Evolutionary conservation across 2,797 vertebrate genomes (phyloP).

Genomic region (Rhabdophis nuchalis): DNA sequence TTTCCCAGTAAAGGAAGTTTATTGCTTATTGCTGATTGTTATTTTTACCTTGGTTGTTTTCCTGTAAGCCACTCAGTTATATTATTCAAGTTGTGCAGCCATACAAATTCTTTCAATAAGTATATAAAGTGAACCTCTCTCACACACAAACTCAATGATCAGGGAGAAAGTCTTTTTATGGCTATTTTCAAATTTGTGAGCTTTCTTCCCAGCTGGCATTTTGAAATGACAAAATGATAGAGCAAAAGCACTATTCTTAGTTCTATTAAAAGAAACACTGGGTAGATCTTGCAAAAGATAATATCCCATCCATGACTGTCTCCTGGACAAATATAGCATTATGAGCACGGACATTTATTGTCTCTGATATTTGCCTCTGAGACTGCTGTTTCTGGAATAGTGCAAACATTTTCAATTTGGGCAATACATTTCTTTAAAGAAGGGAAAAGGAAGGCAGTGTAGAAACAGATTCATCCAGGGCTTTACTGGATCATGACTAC

Average conservation of each 20-base stretch:
- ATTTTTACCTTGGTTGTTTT: background rate
- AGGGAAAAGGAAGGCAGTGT: background rate
- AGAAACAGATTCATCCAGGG: background rate
- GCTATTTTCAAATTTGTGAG: background rate
- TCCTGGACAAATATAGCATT: background rate
- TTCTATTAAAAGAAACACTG: background rate
- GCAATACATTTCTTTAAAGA: background rate
- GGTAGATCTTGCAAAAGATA: background rate
- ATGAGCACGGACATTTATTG: background rate
- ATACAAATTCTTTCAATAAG: background rate
- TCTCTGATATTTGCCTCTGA: background rate
- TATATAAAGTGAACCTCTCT: background rate
- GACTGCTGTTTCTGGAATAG: background rate
- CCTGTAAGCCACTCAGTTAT: background rate
- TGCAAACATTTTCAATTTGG: background rate
- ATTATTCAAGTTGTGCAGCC: background rate
- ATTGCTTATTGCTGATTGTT: background rate
- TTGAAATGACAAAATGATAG: background rate
- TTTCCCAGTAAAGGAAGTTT: background rate
- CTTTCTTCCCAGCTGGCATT: background rate
- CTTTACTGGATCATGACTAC: background rate
- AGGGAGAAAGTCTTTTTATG: background rate
- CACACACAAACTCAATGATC: background rate
- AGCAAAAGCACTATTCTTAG: background rate
- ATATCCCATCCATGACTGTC: background rate